Evolutionary conservation across 2,113 vertebrate species (phyloP).

Genomic region (Rhombomys opimus): DNA sequence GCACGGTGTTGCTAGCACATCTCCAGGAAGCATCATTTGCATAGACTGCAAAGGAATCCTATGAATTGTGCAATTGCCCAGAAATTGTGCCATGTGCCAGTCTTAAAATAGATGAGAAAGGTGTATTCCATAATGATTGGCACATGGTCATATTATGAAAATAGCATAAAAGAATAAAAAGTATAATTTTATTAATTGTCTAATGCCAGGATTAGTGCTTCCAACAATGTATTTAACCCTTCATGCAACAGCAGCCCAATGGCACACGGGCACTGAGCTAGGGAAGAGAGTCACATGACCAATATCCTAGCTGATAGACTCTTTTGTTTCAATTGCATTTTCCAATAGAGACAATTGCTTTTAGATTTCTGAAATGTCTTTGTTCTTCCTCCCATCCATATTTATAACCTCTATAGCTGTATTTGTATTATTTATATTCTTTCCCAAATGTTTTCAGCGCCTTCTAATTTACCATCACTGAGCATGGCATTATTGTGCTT

Average conservation of each 20-base stretch:
- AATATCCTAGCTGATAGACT: no score
- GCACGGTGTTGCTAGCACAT: neutral
- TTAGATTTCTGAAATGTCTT: conserved; percentile 36
- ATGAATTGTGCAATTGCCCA: neutral
- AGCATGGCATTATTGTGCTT: conserved; percentile 6
- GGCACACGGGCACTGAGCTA: neutral
- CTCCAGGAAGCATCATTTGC: neutral
- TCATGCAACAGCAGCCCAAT: no score
- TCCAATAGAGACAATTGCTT: conserved; percentile 11
- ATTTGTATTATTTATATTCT: conserved; percentile 63
- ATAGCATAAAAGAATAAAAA: neutral
- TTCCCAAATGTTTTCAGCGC: conserved; percentile 48
- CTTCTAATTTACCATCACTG: conserved; percentile 53
- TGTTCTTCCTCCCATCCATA: conserved; percentile 64
- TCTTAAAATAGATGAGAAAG: conserved; percentile 45
- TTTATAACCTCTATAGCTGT: conserved; percentile 58
- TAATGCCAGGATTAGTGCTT: neutral
- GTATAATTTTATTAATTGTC: neutral
- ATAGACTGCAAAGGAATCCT: neutral
- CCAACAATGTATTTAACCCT: neutral
- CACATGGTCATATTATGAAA: neutral
- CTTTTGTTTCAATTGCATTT: conserved; percentile 48
- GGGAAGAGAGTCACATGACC: neutral
- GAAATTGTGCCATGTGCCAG: neutral
- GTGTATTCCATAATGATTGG: conserved; percentile 18